Evolutionary conservation across 2,113 vertebrate species (phyloP).

Genomic region (Ceyx cyanopectus): DNA sequence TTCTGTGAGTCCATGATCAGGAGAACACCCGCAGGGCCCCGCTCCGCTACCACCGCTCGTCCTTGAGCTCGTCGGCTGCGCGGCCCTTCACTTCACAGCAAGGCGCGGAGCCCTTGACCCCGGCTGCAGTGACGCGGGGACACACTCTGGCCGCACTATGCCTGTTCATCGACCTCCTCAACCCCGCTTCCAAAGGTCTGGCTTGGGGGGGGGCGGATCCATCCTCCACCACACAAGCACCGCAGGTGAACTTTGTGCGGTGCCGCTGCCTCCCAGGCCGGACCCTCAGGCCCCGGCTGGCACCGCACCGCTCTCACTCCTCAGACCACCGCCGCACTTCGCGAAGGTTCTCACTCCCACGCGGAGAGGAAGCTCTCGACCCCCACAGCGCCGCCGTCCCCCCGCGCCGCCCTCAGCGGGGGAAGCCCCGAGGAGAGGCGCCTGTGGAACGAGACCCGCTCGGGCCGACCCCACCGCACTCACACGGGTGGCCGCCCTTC

Average conservation of each 20-base stretch:
- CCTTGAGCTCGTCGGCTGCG: neutral
- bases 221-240: neutral
- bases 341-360: neutral
- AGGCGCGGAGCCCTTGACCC: neutral
- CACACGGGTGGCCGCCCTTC: no score
- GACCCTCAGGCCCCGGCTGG: neutral
- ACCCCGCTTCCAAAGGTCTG: rapidly evolving
- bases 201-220: neutral
- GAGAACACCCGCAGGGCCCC: rapidly evolving
- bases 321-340: rapidly evolving
- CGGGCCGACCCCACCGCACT: neutral
- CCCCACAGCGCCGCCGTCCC: neutral
- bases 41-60: rapidly evolving
- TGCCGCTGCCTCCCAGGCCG: neutral
- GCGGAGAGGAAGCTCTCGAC: neutral
- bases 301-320: neutral
- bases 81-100: rapidly evolving
- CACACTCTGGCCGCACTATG: rapidly evolving
- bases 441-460: neutral
- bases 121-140: neutral
- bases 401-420: neutral
- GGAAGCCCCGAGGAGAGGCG: neutral
- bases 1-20: no score
- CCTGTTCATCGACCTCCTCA: rapidly evolving
- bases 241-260: neutral